phyloP scores from a whole-genome alignment of 1,140 invertebrate species.

The Nymphalis io region DNA sequence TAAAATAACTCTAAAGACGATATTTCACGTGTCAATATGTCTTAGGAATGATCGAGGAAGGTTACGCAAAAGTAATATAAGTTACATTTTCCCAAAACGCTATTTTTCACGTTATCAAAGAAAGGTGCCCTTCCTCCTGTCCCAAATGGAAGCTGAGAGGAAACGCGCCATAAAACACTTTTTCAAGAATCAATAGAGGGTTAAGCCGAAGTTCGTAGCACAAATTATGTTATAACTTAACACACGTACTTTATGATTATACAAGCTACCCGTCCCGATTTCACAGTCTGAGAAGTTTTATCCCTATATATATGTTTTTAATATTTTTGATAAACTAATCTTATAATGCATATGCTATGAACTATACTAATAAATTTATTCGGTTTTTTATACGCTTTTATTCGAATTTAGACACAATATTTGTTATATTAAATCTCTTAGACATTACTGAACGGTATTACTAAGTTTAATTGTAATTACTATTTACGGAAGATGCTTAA shows the following conservation, averaged over 20 bases:
- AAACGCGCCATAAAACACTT: conserved; percentile 63
- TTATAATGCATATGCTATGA: too few species aligned
- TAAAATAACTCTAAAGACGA: background rate
- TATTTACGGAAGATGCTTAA: too few species aligned
- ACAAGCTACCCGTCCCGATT: too few species aligned
- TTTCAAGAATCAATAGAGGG: conserved; percentile 37
- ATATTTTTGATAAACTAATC: too few species aligned
- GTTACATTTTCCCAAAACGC: conserved; percentile 59
- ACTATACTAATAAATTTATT: too few species aligned
- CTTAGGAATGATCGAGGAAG: conserved; percentile 25
- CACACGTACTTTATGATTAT: background rate
- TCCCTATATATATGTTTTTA: too few species aligned
- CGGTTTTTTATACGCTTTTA: too few species aligned
- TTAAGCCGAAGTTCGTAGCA: conserved; percentile 12
- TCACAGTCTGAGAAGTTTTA: too few species aligned
- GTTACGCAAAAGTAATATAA: conserved; percentile 36
- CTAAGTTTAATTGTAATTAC: too few species aligned
- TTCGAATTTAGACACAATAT: too few species aligned
- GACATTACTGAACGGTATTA: too few species aligned
- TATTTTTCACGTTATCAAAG: conserved; percentile 77
- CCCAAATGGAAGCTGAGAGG: conserved; percentile 67
- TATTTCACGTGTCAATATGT: background rate
- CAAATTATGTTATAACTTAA: background rate
- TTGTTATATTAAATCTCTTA: too few species aligned
- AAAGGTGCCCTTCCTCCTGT: conserved; percentile 66